These are phyloP conservation scores for Hormaphis cornu DNA, from an alignment of 1,140 invertebrate genomes.

Conservation along the genomic window DNA sequence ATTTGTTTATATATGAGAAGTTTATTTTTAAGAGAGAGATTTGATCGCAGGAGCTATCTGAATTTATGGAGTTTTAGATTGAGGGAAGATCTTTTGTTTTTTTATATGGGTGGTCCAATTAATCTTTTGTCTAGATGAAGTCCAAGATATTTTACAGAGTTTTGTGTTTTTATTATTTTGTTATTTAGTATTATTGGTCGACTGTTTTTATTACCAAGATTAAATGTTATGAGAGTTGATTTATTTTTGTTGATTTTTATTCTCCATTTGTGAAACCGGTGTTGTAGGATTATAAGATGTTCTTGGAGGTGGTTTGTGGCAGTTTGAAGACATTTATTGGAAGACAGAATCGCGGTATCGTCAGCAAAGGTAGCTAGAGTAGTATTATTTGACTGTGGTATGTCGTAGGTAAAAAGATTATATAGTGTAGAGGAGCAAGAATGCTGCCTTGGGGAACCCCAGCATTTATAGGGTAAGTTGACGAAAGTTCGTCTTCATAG, in stretches of 20 bases:
- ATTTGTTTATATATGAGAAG: constrained; percentile 39
- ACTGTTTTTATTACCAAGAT: neutral
- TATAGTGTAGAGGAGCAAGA: constrained; percentile 39
- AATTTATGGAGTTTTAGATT: constrained; percentile 9
- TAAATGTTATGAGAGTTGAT: constrained; percentile 16
- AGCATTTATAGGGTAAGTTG: neutral
- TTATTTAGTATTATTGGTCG: neutral
- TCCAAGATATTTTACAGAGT: constrained; percentile 12
- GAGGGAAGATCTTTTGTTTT: constrained; percentile 12
- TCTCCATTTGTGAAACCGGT: constrained; percentile 38
- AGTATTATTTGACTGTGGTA: constrained; percentile 36
- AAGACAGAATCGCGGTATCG: constrained; percentile 38
- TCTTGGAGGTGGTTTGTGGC: constrained; percentile 37
- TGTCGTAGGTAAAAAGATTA: constrained; percentile 38
- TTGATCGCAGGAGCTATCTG: constrained; percentile 38
- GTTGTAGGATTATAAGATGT: constrained; percentile 33
- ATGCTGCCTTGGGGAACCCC: constrained; percentile 41
- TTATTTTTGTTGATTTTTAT: constrained; percentile 38
- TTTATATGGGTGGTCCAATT: neutral
- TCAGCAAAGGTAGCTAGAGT: constrained; percentile 39
- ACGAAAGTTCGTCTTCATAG: neutral
- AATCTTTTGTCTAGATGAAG: constrained; percentile 28
- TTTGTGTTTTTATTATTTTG: neutral
- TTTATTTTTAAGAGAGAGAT: constrained; percentile 39
- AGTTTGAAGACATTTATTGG: constrained; percentile 18